Base-by-base conservation (phyloP, 2,113 vertebrate species). In the Gambusia affinis region DNA sequence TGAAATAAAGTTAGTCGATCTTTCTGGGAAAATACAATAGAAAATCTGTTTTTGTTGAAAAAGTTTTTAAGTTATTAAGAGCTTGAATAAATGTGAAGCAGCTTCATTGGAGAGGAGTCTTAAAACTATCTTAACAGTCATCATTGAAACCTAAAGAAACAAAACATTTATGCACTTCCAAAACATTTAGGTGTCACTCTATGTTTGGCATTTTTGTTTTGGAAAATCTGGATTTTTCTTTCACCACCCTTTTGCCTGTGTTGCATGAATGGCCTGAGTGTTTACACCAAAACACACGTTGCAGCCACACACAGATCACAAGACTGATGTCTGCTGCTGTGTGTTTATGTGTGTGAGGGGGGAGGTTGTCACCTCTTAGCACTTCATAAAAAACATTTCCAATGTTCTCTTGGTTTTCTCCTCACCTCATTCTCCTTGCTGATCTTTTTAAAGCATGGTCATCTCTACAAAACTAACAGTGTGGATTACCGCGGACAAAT, bases 231-330 rank as follows among this genome's bases (percentile, higher is more conserved):
- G 30, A 22, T 2, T 24, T 75, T 29, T 85, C 70, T 70, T 51
- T 67, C 68, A 33, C 70, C 77, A 33, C 75, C 81, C 76, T 80
- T 70, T 75, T 44, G 42, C 75, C 76, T 75, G 57, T 44, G 67
- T 80, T 64, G 72, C 87, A 87, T 89, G 84, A 91, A 91, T 86
- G 74, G 71, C 72, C 42, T 19, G n/a, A 72, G 76, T 91, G 91
- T 91, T 91, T 88, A 90, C 87, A 84, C 70, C 79, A 82, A 89
- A 93, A 91, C 85, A 90, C 73, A 75, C 75, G 7, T 78, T 62
- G 79, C 29, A 89, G 80, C 78, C 82, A 80, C 83, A 82, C 81
- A 81, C 79, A 83, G 78, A 91, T 91, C 90, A 89, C 83, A 88
- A 90, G 88, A 85, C 88, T 78, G 81, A 86, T 87, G 81, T 81